Base-by-base conservation (phyloP, 2,797 vertebrate species). In the Sciurus carolinensis region DNA sequence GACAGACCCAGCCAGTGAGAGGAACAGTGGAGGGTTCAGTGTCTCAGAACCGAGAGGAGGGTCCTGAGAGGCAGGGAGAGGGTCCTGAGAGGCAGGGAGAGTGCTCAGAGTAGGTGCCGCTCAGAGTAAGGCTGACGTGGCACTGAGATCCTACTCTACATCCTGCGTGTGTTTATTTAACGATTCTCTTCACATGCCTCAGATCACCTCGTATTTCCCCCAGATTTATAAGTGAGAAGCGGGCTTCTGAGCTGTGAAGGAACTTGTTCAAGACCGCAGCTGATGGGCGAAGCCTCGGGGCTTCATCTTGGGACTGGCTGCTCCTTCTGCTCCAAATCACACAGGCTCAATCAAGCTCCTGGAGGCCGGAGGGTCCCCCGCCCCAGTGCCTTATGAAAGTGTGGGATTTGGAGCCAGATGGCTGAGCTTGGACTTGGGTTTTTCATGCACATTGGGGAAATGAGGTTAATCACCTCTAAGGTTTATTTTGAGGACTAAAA, bases 301-400 rank as follows among this genome's bases (percentile, higher is more conserved):
- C 33, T 80, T 42, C n/a, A 9, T 44, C 52, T 88, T 8, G 5
- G 44, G n/a, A 7, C 71, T 26, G 8, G 17, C 28, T 6, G 24
- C 22, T 22, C 20, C 17, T 44, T 15, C 76, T 84, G 14, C 50
- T 64, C 7, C 1, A 18, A 64, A 69, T 72, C 52, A n/a, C 5
- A 47, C 5, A 20, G 20, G 14, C 3, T 0, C 24, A 24, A 20
- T 0, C 24, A 22, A 36, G 33, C 33, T 20, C n/a, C 1, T 5
- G 7, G 8, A 59, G 17, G 30, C 59, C 17, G 28, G 72, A 85
- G 66, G 79, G 20, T 33, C 26, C 42, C n/a, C 14, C 22, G 9
- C 5, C 79, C 59, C 20, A 4, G 18, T 20, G 84, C 50, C 4
- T 20, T 47, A 64, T 71, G 4, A 28, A 75, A 76, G 15, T 13